Evolutionary conservation across 1,140 invertebrate genomes (phyloP), one percentile per base, ranked within the genome.

Genomic region (Agrilus planipennis): DNA sequence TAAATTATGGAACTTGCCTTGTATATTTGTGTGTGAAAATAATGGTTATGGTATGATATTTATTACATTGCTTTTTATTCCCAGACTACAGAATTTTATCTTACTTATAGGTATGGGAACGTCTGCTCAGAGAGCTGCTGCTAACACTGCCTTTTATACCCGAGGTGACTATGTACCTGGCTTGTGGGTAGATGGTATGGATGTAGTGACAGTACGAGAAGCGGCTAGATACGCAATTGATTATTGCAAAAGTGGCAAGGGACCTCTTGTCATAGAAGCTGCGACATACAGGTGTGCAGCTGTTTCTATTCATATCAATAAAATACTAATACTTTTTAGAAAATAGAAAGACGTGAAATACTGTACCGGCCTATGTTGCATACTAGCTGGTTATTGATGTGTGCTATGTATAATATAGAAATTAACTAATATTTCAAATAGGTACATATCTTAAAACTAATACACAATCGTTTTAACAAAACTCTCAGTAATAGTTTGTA

Each of bases 1-100:
- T 2, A 83, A 84, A 54, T 70, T 99, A 28, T 96, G 91, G 93
- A 77, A 90, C 53, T 59, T 99, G 41, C 95, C 95, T 0, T 79
- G 76, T 46, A 86, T 99, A 50, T 99, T 94, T 66, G 79, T 99
- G 21, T 98, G 93, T 62, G 95, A 99, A 68, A 99, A 99, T 60
- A 99, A 99, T 65, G 87, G 89, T 30, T 98, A 94, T 61, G 34
- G 34, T 36, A 36, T 3, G 34, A 32, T 32, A 32, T 32, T 32
- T 32, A 32, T 16, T 34, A 7, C 5, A 31, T 11, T 12, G 15
- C 7, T 5, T 31, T 6, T 31, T 12, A 12, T 11, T 12, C 7
- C 14, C 5, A 7, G 14, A 11, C 5, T 31, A 6, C 7, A 31
- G 15, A 31, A n/a, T 22, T 21, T 10, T 23, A 31, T 6, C 15